Evolutionary conservation across 2,888 invertebrate species (phyloP).

Genomic region (Spisula solida): DNA sequence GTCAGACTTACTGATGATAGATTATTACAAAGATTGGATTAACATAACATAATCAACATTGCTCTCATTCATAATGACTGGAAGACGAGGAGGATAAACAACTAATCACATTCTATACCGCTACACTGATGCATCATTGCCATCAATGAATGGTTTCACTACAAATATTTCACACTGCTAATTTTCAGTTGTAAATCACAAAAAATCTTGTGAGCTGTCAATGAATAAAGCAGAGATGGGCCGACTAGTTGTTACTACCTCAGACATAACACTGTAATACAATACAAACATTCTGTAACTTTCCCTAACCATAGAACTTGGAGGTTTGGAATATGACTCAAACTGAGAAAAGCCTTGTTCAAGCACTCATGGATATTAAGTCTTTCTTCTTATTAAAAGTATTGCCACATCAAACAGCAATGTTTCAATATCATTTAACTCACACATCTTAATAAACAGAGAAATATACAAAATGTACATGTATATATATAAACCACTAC

Average conservation of each 20-base stretch:
- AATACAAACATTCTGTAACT: background rate
- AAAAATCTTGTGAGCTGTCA: background rate
- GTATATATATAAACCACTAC: no score
- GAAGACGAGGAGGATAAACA: background rate
- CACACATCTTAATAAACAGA: no score
- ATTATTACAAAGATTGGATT: background rate
- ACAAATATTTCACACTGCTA: background rate
- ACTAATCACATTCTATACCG: background rate
- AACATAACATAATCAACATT: constrained; percentile 13
- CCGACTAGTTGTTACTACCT: no score
- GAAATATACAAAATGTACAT: no score
- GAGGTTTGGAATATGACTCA: constrained; percentile 17
- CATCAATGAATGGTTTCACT: background rate
- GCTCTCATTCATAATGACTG: background rate
- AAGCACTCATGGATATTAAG: no score
- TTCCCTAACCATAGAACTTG: background rate
- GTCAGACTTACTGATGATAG: background rate
- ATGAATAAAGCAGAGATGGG: constrained; percentile 12
- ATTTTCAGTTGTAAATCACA: constrained; percentile 14
- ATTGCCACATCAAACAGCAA: background rate
- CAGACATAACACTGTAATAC: background rate
- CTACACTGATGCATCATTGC: background rate
- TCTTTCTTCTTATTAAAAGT: background rate
- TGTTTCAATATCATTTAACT: background rate
- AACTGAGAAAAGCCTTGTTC: background rate